phyloP scores from a whole-genome alignment of 2,797 vertebrate species.

The Halcyon chelicuti region DNA sequence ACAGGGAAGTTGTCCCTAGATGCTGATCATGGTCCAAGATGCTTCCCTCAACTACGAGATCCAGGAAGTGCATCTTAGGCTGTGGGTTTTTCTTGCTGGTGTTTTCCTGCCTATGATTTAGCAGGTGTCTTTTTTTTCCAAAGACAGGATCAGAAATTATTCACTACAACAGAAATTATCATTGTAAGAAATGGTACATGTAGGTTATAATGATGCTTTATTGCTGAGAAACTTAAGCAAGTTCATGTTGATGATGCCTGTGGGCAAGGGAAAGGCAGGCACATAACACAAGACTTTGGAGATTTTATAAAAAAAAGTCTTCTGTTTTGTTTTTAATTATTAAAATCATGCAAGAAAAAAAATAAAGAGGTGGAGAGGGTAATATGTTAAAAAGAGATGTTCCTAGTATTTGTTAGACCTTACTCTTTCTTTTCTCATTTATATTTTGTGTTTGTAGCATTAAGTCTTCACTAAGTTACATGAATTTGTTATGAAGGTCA shows the following conservation, averaged over 20 bases:
- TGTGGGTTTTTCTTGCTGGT: neutral
- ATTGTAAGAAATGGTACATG: neutral
- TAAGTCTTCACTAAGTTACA: neutral
- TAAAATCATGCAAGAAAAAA: neutral
- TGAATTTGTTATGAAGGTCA: neutral
- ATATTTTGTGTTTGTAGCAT: neutral
- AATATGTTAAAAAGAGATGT: neutral
- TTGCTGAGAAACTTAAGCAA: neutral
- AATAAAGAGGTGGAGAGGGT: neutral
- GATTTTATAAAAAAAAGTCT: neutral
- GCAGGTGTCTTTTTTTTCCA: neutral
- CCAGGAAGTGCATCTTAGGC: neutral
- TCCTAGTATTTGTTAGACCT: neutral
- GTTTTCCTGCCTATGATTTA: neutral
- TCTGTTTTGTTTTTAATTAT: neutral
- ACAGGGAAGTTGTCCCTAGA: neutral
- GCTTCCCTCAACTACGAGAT: accelerated
- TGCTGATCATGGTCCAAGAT: neutral
- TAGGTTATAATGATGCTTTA: neutral
- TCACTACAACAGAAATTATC: neutral
- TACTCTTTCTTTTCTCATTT: neutral
- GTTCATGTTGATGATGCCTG: neutral
- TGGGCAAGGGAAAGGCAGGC: neutral
- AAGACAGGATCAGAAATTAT: neutral
- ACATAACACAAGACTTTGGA: neutral